Percentiles rank a stretch among this genome's conserved stretches.
phyloP scores from a whole-genome alignment of 2,113 vertebrate genomes.

The Progne subis region DNA sequence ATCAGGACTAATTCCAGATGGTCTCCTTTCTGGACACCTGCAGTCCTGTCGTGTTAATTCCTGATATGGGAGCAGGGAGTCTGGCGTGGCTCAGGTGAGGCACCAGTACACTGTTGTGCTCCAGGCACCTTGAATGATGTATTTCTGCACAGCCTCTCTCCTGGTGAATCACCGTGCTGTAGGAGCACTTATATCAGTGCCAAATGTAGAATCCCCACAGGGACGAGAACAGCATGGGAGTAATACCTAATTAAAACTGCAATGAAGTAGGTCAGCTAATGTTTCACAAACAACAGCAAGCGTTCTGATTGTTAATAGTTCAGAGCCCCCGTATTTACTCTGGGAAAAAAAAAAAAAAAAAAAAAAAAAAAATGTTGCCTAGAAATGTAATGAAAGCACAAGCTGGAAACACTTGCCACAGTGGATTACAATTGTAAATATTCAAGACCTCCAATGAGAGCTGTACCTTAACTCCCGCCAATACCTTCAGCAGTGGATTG shows the following conservation, averaged over 20 bases:
- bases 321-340: conserved; percentile 34
- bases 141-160: background rate
- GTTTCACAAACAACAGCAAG: conserved; percentile 57
- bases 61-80: background rate
- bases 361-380: background rate
- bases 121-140: background rate
- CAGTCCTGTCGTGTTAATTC: background rate
- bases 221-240: conserved; percentile 36
- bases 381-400: conserved; percentile 11
- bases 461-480: background rate
- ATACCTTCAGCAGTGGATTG: background rate
- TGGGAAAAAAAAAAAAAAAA: background rate
- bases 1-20: background rate
- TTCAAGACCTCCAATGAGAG: background rate
- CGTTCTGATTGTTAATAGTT: conserved; percentile 50
- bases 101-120: background rate
- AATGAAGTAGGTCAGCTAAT: conserved; percentile 63
- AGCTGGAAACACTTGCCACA: background rate
- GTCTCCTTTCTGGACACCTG: background rate
- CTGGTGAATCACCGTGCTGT: background rate
- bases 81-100: background rate
- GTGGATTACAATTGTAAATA: conserved; percentile 10
- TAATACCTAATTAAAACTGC: conserved; percentile 70
- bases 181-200: conserved; percentile 8
- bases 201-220: conserved; percentile 45